These are phyloP conservation scores for Rhinoraja longicauda DNA, from an alignment of 2,797 vertebrate species.

Conservation along the genomic window DNA sequence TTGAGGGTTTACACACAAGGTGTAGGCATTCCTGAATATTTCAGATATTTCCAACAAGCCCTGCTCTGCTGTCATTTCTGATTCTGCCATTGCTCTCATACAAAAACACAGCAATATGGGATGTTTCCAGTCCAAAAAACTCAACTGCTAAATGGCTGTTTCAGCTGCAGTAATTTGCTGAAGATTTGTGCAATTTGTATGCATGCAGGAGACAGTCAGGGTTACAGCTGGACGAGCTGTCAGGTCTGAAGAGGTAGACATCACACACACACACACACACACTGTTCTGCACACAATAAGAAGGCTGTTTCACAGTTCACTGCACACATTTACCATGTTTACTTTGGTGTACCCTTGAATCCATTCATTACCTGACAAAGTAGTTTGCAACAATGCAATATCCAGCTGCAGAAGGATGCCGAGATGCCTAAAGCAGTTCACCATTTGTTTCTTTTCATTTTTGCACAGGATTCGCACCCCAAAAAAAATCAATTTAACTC, in stretches of 20 bases:
- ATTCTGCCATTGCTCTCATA: not conserved
- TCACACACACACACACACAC: not conserved
- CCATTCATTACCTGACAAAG: not conserved
- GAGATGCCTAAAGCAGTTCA: not conserved
- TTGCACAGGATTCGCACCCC: not conserved
- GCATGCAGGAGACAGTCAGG: not conserved
- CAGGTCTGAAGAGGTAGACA: not conserved
- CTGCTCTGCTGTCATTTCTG: not conserved
- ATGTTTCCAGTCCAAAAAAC: constrained; percentile 9
- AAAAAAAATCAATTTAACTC: not conserved
- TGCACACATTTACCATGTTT: constrained; percentile 27
- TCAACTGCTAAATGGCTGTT: not conserved
- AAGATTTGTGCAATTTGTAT: constrained; percentile 16
- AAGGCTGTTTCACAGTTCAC: constrained; percentile 22
- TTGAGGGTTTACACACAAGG: not conserved
- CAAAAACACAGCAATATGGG: not conserved
- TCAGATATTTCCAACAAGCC: not conserved
- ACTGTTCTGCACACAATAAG: constrained; percentile 2
- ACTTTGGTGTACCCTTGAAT: not conserved
- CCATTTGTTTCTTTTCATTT: not conserved
- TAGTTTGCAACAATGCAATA: not conserved
- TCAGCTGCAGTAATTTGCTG: constrained; percentile 23
- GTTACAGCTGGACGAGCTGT: constrained; percentile 1
- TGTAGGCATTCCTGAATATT: not conserved
- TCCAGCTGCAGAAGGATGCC: not conserved